Evolutionary conservation across 2,113 vertebrate genomes (phyloP), one percentile per base, ranked within the genome.

Genomic region (Antigone vipio): DNA sequence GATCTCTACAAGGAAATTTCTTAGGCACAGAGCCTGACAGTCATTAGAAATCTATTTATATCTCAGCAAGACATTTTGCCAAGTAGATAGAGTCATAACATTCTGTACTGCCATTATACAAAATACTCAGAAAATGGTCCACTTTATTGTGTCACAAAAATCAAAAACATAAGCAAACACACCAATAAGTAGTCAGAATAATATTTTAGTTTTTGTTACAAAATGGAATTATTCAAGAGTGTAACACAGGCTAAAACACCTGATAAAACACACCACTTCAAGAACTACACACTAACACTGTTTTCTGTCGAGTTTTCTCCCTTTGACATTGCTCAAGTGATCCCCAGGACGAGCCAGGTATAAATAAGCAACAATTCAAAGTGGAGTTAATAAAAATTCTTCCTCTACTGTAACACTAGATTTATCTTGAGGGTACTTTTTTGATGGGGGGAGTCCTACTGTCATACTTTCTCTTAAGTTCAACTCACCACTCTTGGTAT

Each of bases 41-140:
- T 97, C 98, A 98, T 98, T 98, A 98, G 97, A 98, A 98, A 98
- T 98, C 98, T 98, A 98, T 98, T 98, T 98, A 98, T 98, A 98
- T 93, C 97, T 95, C 97, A 98, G 97, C 97, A 98, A 98, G 98
- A 98, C 95, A 97, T 97, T 98, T 96, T 94, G 86, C 93, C 95
- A 97, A 98, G 95, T 74, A 95, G 95, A 95, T 82, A 96, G 93
- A 95, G 73, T 90, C 68, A 6, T 87, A 96, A 92, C 94, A 92
- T 96, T 97, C 96, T 78, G 78, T 59, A 60, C 72, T 42, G n/a
- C 92, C 74, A 63, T 95, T 97, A 94, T 80, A 97, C 86, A 97
- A 97, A 97, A 97, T 88, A 94, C 62, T 90, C 63, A 92, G 91
- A 87, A 86, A 92, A 91, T 44, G 7, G 66, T 89, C 95, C 96